These are phyloP conservation scores for Acrossocheilus fasciatus DNA, from an alignment of 2,797 vertebrate species.

Conservation along the genomic window DNA sequence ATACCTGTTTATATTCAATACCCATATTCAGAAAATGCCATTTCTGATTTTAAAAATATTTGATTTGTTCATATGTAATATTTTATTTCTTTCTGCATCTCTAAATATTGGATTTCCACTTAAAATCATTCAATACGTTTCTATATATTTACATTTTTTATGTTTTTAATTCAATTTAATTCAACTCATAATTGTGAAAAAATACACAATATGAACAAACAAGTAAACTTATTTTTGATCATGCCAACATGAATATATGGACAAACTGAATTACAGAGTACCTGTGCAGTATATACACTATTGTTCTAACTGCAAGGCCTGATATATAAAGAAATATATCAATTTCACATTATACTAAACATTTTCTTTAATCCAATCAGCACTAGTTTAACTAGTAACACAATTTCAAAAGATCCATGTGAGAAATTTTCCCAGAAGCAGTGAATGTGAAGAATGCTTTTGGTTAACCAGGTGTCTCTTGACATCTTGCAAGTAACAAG, in stretches of 20 bases:
- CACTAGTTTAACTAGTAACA: not conserved
- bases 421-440: not conserved
- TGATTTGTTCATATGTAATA: not conserved
- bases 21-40: not conserved
- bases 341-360: not conserved
- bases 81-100: not conserved
- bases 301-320: not conserved
- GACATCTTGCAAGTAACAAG: not conserved
- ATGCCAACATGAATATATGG: not conserved
- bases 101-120: not conserved
- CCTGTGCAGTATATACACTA: not conserved
- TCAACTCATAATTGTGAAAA: not conserved
- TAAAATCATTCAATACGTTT: not conserved
- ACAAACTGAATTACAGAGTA: not conserved
- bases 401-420: not conserved
- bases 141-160: not conserved
- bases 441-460: constrained; percentile 26
- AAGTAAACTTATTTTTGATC: not conserved
- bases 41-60: not conserved
- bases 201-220: not conserved
- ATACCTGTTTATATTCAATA: not conserved
- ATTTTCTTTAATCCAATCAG: not conserved
- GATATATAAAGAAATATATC: not conserved
- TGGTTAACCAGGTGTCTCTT: not conserved
- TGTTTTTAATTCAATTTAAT: not conserved